These are phyloP conservation scores for Mesoligia furuncula DNA, from an alignment of 2,888 invertebrate genomes.

Conservation along the genomic window DNA sequence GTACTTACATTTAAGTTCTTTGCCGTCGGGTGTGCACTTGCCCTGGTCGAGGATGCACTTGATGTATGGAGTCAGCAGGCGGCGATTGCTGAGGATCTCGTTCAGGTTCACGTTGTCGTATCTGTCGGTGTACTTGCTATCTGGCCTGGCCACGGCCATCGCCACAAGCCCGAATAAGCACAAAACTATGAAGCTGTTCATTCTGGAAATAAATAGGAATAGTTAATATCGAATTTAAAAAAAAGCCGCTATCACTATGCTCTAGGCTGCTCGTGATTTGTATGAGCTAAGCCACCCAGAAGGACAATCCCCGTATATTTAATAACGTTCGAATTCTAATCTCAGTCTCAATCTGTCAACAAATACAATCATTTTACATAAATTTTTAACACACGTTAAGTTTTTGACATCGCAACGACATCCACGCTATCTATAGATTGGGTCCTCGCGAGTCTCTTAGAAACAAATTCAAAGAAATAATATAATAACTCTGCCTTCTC, in stretches of 20 bases:
- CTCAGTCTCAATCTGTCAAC: not conserved
- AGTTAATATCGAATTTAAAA: not conserved
- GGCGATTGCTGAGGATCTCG: slow-evolving; percentile 91
- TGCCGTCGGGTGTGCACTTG: slow-evolving; percentile 92
- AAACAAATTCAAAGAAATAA: too few relatives aligned
- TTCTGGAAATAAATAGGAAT: slow-evolving; percentile 68
- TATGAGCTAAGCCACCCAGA: not conserved
- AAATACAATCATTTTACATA: not conserved
- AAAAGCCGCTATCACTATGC: not conserved
- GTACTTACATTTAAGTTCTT: slow-evolving; percentile 92
- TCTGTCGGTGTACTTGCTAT: slow-evolving; percentile 89
- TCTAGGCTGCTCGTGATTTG: not conserved
- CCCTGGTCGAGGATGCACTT: slow-evolving; percentile 92
- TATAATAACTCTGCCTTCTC: too few relatives aligned
- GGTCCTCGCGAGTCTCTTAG: too few relatives aligned
- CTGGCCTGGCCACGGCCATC: slow-evolving; percentile 63
- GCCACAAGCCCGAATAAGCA: slow-evolving; percentile 77
- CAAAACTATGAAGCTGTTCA: slow-evolving; percentile 74
- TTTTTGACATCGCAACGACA: too few relatives aligned
- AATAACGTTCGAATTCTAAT: too few relatives aligned
- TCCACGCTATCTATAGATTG: too few relatives aligned
- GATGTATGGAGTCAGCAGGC: slow-evolving; percentile 92
- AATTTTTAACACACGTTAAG: too few relatives aligned
- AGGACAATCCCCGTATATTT: too few relatives aligned
- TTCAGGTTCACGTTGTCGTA: slow-evolving; percentile 92